Conservation (phyloP, 2,797 vertebrate species). For the Mus minutoides region DNA sequence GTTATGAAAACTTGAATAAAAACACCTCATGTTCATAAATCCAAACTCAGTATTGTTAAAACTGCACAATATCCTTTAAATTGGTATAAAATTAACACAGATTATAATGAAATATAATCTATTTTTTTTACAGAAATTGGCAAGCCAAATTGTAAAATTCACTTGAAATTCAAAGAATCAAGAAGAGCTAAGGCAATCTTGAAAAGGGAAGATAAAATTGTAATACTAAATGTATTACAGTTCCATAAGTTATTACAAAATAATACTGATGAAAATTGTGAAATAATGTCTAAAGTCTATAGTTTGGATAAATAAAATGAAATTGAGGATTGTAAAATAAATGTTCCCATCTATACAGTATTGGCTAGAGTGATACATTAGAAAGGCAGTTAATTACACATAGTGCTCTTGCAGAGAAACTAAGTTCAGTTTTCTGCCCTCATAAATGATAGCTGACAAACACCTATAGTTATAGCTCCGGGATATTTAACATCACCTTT, state of each 20-base stretch:
- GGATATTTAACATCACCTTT: neutral
- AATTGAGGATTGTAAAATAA: neutral
- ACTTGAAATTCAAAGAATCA: neutral
- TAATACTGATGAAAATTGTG: neutral
- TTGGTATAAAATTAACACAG: neutral
- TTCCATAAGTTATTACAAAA: neutral
- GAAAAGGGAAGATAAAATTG: neutral
- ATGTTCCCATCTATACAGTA: neutral
- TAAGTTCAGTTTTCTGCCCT: too few relatives aligned
- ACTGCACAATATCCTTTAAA: neutral
- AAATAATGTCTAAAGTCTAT: neutral
- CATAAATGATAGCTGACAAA: neutral
- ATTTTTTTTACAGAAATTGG: neutral
- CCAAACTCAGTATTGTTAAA: neutral
- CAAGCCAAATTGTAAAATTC: neutral
- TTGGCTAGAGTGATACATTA: too few relatives aligned
- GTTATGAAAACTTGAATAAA: neutral
- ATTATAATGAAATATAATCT: neutral
- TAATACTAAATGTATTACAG: neutral
- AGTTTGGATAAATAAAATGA: neutral
- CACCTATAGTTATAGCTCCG: neutral
- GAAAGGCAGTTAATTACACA: too few relatives aligned
- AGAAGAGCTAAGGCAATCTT: neutral
- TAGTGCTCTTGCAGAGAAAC: neutral
- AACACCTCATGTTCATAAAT: neutral